Evolutionary conservation across 2,888 invertebrate species (phyloP).

Genomic region (Bedellia somnulentella): DNA sequence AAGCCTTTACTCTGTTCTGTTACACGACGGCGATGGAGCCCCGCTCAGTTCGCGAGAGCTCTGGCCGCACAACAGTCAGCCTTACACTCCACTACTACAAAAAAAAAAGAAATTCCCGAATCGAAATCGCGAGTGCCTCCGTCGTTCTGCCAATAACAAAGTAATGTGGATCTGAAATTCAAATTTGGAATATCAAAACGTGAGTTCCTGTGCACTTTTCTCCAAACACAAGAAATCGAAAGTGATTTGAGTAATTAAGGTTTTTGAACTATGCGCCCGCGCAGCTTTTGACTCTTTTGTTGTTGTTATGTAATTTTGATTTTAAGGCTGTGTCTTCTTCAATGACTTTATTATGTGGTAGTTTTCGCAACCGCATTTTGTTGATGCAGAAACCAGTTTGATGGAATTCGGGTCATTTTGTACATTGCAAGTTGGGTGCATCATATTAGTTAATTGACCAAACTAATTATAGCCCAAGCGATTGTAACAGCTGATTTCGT

Average conservation of each 20-base stretch:
- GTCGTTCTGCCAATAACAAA: not conserved
- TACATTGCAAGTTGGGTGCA: not conserved
- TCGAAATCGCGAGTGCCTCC: not conserved
- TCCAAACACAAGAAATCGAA: conserved; percentile 1
- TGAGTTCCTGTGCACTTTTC: not conserved
- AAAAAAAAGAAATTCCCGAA: not conserved
- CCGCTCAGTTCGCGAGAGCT: too few species aligned
- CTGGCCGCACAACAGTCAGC: too few species aligned
- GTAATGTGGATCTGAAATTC: not conserved
- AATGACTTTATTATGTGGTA: too few species aligned
- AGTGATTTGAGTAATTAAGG: conserved; percentile 1
- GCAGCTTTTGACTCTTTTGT: too few species aligned
- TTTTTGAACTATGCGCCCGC: not conserved
- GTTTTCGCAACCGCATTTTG: conserved; percentile 1
- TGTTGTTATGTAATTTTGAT: conserved; percentile 1
- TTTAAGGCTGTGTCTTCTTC: not conserved
- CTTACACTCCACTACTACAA: not conserved
- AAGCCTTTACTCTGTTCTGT: too few species aligned
- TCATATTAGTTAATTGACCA: too few species aligned
- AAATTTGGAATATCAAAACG: not conserved
- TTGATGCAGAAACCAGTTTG: not conserved
- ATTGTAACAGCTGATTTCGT: too few species aligned
- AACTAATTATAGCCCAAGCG: too few species aligned
- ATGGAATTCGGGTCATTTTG: not conserved
- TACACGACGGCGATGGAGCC: too few species aligned